phyloP scores from a whole-genome alignment of 2,113 vertebrate species.

The Budorcas taxicolor region DNA sequence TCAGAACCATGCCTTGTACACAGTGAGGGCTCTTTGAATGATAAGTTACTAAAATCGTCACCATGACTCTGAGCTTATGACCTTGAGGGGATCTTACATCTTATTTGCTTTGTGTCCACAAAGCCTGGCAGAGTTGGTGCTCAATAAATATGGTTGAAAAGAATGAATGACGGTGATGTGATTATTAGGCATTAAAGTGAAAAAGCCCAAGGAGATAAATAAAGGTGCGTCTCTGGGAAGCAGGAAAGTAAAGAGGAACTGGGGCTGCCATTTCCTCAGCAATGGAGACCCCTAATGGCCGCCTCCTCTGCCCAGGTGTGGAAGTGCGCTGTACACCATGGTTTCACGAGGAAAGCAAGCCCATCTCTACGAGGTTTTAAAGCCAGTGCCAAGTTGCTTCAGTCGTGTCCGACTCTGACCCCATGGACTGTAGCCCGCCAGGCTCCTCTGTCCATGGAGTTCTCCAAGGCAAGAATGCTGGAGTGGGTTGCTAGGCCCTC shows the following conservation, averaged over 20 bases:
- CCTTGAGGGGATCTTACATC: neutral
- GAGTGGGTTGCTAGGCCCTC: neutral
- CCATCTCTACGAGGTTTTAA: neutral
- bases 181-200: neutral
- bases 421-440: neutral
- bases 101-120: neutral
- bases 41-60: neutral
- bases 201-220: neutral
- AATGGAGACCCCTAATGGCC: accelerated
- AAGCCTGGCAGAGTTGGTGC: neutral
- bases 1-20: neutral
- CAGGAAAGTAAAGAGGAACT: neutral
- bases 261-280: accelerated
- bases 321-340: accelerated
- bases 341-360: neutral
- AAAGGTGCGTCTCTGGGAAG: accelerated
- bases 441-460: neutral
- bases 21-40: neutral
- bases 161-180: neutral
- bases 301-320: accelerated
- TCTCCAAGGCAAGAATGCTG: neutral
- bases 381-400: neutral
- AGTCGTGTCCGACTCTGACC: neutral
- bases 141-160: neutral
- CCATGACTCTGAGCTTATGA: neutral